Evolutionary conservation across 2,888 invertebrate species (phyloP).

Genomic region (Fragum sueziense): DNA sequence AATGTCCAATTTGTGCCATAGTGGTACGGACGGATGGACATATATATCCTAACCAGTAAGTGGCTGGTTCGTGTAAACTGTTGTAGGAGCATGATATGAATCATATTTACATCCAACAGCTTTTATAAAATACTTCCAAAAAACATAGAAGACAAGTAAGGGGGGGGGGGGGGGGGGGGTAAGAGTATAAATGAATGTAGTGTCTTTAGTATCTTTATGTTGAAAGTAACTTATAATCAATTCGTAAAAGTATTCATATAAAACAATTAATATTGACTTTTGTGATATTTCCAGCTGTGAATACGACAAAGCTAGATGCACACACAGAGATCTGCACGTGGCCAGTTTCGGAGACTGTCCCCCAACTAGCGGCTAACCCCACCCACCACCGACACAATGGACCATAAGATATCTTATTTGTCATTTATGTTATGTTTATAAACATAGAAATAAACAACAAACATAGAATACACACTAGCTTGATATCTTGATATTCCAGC

Average conservation of each 20-base stretch:
- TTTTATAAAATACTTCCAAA: too few relatives aligned
- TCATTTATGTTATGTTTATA: neutral
- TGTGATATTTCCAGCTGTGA: constrained; percentile 52
- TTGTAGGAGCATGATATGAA: too few relatives aligned
- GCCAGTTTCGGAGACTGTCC: constrained; percentile 36
- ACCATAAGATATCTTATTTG: neutral
- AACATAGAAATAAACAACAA: neutral
- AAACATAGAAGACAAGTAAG: neutral
- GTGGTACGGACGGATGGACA: too few relatives aligned
- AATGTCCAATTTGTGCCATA: too few relatives aligned
- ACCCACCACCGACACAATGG: neutral
- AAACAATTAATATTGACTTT: neutral
- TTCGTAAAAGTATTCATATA: neutral
- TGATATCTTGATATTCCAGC: too few relatives aligned
- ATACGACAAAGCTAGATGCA: constrained; percentile 61
- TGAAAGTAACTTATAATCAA: neutral
- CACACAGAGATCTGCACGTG: constrained; percentile 54
- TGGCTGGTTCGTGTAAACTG: too few relatives aligned
- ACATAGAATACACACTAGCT: too few relatives aligned
- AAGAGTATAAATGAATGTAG: neutral
- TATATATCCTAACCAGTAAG: too few relatives aligned
- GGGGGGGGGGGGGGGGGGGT: neutral
- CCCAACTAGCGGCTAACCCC: neutral
- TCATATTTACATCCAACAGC: too few relatives aligned
- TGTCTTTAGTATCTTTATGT: neutral